Percentiles rank a stretch among this genome's conserved stretches.
These are phyloP conservation scores for Lasioglossum pauxillum DNA, from an alignment of 2,888 invertebrate genomes.

Conservation along the genomic window DNA sequence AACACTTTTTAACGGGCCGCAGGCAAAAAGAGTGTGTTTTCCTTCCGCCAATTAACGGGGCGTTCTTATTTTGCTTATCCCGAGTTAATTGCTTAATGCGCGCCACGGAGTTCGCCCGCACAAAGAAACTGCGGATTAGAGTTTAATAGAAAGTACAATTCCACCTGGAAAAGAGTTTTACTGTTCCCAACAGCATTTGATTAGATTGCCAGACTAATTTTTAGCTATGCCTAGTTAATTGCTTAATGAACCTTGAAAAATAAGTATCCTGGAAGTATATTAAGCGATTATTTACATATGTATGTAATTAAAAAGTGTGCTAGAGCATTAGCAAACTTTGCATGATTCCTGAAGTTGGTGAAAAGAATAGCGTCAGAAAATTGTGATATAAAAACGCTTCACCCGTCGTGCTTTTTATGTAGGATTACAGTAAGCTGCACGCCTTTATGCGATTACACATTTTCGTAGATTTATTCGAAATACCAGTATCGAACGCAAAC, in stretches of 20 bases:
- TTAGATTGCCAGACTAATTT: not conserved
- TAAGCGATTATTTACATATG: not conserved
- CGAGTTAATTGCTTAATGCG: not conserved
- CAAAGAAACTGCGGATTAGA: not conserved
- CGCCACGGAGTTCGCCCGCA: not conserved
- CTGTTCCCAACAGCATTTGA: not conserved
- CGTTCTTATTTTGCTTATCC: not conserved
- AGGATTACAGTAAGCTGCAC: not conserved
- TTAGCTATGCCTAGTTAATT: not conserved
- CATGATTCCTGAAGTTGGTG: not conserved
- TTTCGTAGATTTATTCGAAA: not conserved
- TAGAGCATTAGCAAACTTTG: not conserved
- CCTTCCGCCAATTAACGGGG: constrained; percentile 20
- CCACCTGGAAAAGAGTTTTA: not conserved
- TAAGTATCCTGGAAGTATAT: not conserved
- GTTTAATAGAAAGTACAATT: not conserved
- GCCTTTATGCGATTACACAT: not conserved
- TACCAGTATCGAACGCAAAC: not conserved
- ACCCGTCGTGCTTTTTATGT: not conserved
- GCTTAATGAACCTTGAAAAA: not conserved
- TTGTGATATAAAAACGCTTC: not conserved
- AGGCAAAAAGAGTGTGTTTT: constrained; percentile 9
- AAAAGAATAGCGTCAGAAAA: not conserved
- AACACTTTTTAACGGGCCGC: constrained; percentile 8
- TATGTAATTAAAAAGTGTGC: not conserved